A percentile compares a stretch with the other conserved stretches of the same genome.
Conservation (phyloP, 2,797 vertebrate genomes). For the Pelochelys cantorii region DNA sequence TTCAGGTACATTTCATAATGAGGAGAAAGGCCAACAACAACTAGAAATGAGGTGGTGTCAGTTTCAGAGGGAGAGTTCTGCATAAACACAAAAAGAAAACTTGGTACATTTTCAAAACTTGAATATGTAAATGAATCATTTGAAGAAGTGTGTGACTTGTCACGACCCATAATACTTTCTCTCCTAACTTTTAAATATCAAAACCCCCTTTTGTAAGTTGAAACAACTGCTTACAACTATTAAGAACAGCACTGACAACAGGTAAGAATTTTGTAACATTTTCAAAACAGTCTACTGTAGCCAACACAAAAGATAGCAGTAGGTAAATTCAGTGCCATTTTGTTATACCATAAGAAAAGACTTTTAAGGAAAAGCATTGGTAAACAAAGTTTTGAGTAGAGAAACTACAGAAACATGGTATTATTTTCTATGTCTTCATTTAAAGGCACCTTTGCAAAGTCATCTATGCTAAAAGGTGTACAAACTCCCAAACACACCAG, state of each 20-base stretch:
- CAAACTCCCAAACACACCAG: not conserved
- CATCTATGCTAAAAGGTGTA: not conserved
- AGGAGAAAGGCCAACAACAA: conserved; percentile 26
- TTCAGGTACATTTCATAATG: conserved; percentile 39
- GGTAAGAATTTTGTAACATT: conserved; percentile 8
- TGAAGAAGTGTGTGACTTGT: conserved; percentile 19
- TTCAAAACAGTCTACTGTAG: conserved; percentile 19
- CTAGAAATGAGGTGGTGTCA: conserved; percentile 2
- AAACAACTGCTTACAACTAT: not conserved
- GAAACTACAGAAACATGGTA: not conserved
- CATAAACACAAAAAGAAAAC: conserved; percentile 33
- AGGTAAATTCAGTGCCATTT: not conserved
- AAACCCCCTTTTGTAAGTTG: not conserved
- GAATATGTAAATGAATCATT: conserved; percentile 16
- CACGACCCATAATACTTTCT: conserved; percentile 23
- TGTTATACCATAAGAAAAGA: not conserved
- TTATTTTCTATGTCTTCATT: conserved; percentile 21
- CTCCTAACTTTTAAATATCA: not conserved
- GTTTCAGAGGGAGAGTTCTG: conserved; percentile 38
- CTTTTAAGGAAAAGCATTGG: not conserved
- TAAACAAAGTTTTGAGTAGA: not conserved
- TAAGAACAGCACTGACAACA: conserved; percentile 27
- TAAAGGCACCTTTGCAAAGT: not conserved
- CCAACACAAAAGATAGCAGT: not conserved
- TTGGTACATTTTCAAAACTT: conserved; percentile 44